Conservation (phyloP, 2,888 invertebrate species). For the Plagodis dolabraria region DNA sequence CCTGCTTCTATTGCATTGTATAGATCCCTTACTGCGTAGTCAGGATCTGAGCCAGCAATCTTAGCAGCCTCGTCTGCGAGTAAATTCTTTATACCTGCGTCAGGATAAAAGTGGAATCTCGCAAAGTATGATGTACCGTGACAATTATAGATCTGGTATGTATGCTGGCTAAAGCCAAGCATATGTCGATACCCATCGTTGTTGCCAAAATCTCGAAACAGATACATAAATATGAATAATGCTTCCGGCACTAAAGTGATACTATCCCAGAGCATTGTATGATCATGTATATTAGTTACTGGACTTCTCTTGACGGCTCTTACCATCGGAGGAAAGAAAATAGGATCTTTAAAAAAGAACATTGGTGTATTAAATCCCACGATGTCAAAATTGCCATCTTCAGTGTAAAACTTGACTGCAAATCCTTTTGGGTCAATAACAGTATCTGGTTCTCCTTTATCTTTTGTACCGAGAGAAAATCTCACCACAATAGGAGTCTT, state of each 20-base stretch:
- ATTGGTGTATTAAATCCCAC: constrained; percentile 95
- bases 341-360: constrained; percentile 94
- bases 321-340: constrained; percentile 94
- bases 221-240: constrained; percentile 91
- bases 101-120: constrained; percentile 95
- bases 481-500: constrained; percentile 90
- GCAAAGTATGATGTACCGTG: constrained; percentile 89
- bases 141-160: constrained; percentile 93
- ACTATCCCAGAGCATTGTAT: constrained; percentile 97
- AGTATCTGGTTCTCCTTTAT: constrained; percentile 94
- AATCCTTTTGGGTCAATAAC: constrained; percentile 85
- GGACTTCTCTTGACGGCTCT: constrained; percentile 97
- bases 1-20: constrained; percentile 87
- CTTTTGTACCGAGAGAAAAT: constrained; percentile 92
- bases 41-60: constrained; percentile 90
- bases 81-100: constrained; percentile 93
- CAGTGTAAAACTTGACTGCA: background rate
- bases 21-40: constrained; percentile 87
- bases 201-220: constrained; percentile 94
- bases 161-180: constrained; percentile 97
- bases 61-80: constrained; percentile 86
- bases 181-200: constrained; percentile 95
- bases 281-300: constrained; percentile 92
- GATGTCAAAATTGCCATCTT: constrained; percentile 90
- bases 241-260: constrained; percentile 92